Base-by-base conservation (phyloP, 2,113 vertebrate species). In the Cololabis saira region DNA sequence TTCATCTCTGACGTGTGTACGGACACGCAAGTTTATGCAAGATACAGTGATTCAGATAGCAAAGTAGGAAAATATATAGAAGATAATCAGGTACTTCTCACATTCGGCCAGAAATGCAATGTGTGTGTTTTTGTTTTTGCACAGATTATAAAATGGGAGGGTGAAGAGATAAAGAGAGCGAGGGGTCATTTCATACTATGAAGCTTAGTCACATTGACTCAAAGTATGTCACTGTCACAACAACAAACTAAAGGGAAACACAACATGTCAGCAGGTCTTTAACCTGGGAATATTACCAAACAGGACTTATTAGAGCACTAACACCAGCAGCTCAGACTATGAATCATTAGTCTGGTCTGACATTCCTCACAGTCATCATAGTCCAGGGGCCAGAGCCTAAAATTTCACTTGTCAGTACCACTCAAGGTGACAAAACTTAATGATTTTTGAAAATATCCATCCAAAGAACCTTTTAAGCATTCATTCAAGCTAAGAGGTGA, bases 181-280 rank as follows among this genome's bases (percentile, higher is more conserved):
- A 37, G 33, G 10, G 10, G 10, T 37, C 33, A 37, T 9, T 37
- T 37, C 33, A 37, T 18, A 52, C 58, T 71, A 21, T 21, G 43
- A 9, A 47, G 56, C 44, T 83, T 50, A 72, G 65, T 76, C 80
- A 80, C 8, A 10, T 19, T 78, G 87, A 85, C 49, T 88, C 82
- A 85, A 53, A 19, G 56, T 64, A 11, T 37, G 33, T 37, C 33
- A 37, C 69, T 74, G 64, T 70, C 54, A 70, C 65, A 63, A 41
- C 67, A 52, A 65, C 49, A 70, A 69, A 68, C 58, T 27, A 66
- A 57, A 44, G 22, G 16, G 13, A 9, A 55, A 4, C 1, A 72
- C 17, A 67, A 62, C 19, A 66, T 2, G 55, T 8, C 53, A 53
- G 49, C 53, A 53, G 49, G 65, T 63, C 41, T 42, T 59, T 66